phyloP scores from a whole-genome alignment of 2,888 invertebrate genomes.

The Dyspetes luteomarginatus region DNA sequence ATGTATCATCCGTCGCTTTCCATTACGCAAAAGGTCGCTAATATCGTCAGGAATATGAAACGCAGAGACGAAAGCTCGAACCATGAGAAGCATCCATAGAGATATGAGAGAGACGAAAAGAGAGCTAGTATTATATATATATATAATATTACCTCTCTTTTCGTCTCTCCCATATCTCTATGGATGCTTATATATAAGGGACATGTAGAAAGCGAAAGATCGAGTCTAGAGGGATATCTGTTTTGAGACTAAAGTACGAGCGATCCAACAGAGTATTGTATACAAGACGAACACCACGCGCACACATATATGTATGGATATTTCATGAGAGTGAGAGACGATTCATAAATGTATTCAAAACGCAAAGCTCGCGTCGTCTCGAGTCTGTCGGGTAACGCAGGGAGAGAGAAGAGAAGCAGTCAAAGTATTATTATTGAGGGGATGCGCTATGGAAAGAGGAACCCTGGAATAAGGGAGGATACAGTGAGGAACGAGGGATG shows the following conservation, averaged over 20 bases:
- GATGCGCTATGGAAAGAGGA: conserved; percentile 48
- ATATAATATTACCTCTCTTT: no score
- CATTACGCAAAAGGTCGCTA: conserved; percentile 78
- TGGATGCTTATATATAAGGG: conserved; percentile 28
- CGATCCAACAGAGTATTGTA: no score
- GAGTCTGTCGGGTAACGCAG: conserved; percentile 53
- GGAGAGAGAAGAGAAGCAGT: conserved; percentile 58
- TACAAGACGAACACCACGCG: conserved; percentile 9
- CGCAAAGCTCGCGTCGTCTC: conserved; percentile 67
- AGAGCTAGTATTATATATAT: no score
- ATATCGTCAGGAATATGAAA: conserved; percentile 75
- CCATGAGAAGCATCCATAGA: not conserved
- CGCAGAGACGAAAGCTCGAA: conserved; percentile 66
- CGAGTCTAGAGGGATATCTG: conserved; percentile 28
- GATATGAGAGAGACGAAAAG: conserved; percentile 21
- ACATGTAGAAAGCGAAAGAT: conserved; percentile 46
- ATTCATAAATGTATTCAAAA: conserved; percentile 80
- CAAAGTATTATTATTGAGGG: conserved; percentile 71
- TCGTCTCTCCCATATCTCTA: no score
- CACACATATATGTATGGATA: conserved; percentile 22
- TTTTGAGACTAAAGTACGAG: conserved; percentile 27
- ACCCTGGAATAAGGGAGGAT: conserved; percentile 34
- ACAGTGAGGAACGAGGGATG: conserved; percentile 3
- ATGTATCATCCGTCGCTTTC: conserved; percentile 81
- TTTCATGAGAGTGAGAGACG: conserved; percentile 65